Base-by-base conservation (phyloP, 2,797 vertebrate species). In the Gymnopithys bicolor region DNA sequence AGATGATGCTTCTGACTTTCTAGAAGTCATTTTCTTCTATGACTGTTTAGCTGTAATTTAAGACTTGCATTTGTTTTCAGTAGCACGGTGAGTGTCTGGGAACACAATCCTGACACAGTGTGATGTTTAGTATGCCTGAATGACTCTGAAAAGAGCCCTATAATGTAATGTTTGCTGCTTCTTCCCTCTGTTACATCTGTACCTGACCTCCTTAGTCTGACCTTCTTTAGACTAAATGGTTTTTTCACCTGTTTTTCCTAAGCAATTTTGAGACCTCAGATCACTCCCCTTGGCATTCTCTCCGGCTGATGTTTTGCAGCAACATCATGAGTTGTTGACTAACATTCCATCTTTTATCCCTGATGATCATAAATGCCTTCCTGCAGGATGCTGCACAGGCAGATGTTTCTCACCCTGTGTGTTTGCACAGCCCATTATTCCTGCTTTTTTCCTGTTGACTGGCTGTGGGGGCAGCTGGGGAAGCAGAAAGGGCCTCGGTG, bases 321-420 rank as follows among this genome's bases (percentile, higher is more conserved):
- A 74, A 0, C 14, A 8, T 43, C 11, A 2, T 6, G 16, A 82
- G 64, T 33, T 60, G 88, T 43, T 16, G 41, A 56, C 69, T 82
- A 22, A 1, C 0, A 0, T 41, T 60, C 48, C 1, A 1, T 46
- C 37, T 45, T 2, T 43, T 48, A 35, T 15, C 52, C 35, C 2
- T 15, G 49, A 18, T 62, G 49, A 25, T 30, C 35, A 15, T 8
- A 13, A 60, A 28, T 41, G 37, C 58, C 27, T 64, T 76, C 49
- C 76, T 69, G 33, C 1, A 14, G 2, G 30, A 11, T 30, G 33
- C 55, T 84, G 33, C 7, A 4, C 3, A 19, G 19, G 60, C 37
- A 5, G 41, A 8, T 41, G 25, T 62, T 84, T 41, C 43, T 56
- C 46, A 13, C 21, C 30, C 49, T 27, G 21, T 23, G 1, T 33